phyloP scores from a whole-genome alignment of 2,888 invertebrate genomes.

The Leptarthrus brevirostris region DNA sequence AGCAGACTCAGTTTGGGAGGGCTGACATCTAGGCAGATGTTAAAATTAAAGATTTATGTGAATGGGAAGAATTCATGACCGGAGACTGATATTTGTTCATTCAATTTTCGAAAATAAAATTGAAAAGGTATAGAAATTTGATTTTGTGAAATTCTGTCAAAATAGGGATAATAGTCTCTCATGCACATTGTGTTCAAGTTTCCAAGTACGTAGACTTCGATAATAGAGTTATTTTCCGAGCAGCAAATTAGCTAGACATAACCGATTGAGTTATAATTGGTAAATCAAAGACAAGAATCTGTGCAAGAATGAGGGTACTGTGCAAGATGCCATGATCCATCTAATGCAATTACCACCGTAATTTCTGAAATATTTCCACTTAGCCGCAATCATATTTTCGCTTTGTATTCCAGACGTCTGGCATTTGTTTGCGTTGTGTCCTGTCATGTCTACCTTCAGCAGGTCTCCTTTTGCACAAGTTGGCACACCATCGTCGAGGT shows the following conservation, averaged over 20 bases:
- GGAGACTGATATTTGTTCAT: too few relatives aligned
- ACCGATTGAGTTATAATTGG: constrained; percentile 18
- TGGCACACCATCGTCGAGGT: constrained; percentile 1
- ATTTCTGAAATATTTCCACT: constrained; percentile 35
- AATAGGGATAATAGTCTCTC: too few relatives aligned
- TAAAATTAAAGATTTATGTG: constrained; percentile 17
- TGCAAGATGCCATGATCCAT: constrained; percentile 1
- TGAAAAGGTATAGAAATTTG: too few relatives aligned
- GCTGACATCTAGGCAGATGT: constrained; percentile 8
- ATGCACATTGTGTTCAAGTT: too few relatives aligned
- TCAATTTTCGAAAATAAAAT: too few relatives aligned
- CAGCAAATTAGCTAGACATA: not conserved
- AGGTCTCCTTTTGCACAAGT: not conserved
- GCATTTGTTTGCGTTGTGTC: constrained; percentile 33
- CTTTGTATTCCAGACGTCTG: constrained; percentile 42
- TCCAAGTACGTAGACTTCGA: too few relatives aligned
- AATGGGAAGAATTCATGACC: not conserved
- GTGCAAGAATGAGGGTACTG: not conserved
- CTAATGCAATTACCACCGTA: constrained; percentile 32
- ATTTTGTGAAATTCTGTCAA: too few relatives aligned
- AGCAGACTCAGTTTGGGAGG: constrained; percentile 20
- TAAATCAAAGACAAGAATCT: not conserved
- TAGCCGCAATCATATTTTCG: constrained; percentile 43
- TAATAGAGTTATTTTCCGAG: too few relatives aligned
- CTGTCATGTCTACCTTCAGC: constrained; percentile 33